Evolutionary conservation across 2,113 vertebrate genomes (phyloP).

Genomic region (Camelus bactrianus): DNA sequence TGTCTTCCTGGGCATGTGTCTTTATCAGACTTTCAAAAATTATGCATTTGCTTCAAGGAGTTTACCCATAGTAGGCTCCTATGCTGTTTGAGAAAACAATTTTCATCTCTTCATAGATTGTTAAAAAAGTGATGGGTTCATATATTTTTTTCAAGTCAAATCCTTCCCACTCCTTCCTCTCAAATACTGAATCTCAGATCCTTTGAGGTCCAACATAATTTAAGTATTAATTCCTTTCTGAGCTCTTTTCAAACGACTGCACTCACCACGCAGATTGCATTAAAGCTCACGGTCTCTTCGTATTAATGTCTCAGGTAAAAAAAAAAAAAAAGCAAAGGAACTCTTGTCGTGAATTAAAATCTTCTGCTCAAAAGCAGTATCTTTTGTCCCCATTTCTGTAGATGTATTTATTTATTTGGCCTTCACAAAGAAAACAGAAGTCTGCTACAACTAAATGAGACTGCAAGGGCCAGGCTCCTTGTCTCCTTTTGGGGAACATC

Average conservation of each 20-base stretch:
- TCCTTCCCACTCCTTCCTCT: neutral
- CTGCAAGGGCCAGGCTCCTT: constrained; percentile 52
- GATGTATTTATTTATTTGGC: constrained; percentile 83
- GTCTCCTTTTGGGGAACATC: constrained; percentile 80
- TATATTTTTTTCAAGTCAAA: neutral
- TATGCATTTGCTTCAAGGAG: constrained; percentile 10
- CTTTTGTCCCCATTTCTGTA: constrained; percentile 63
- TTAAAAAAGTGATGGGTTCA: constrained; percentile 34
- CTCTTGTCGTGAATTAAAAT: constrained; percentile 32
- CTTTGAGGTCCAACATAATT: constrained; percentile 53
- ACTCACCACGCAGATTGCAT: constrained; percentile 46
- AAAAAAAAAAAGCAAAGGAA: constrained; percentile 41
- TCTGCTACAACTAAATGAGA: constrained; percentile 68
- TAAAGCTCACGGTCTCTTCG: constrained; percentile 51
- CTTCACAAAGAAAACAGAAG: constrained; percentile 71
- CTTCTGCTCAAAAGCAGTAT: neutral
- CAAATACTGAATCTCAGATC: constrained; percentile 12
- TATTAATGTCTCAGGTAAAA: neutral
- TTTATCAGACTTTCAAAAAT: neutral
- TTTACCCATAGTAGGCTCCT: neutral
- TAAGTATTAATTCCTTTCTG: constrained; percentile 69
- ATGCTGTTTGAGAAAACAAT: constrained; percentile 51
- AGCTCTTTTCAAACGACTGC: constrained; percentile 35
- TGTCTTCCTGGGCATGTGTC: neutral
- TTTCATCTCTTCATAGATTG: constrained; percentile 49